phyloP scores from a whole-genome alignment of 2,797 vertebrate species.

The Schizopygopsis pylzovi region DNA sequence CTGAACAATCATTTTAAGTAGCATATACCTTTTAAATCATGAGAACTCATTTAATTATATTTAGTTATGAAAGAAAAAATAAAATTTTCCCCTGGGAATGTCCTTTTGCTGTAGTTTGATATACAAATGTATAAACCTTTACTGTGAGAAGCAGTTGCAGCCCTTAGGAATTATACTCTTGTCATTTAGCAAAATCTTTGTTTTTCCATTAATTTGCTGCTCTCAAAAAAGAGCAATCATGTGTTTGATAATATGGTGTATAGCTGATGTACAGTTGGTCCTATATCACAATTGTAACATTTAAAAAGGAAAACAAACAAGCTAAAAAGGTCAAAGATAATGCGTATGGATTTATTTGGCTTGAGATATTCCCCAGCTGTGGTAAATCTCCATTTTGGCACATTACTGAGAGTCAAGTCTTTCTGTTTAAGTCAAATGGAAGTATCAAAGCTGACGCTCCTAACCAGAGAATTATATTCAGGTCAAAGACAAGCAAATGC shows the following conservation, averaged over 20 bases:
- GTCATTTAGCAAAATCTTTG: not conserved
- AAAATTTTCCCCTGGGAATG: not conserved
- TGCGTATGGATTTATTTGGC: conserved; percentile 20
- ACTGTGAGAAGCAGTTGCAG: not conserved
- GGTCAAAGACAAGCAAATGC: conserved; percentile 26
- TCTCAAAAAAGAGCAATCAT: not conserved
- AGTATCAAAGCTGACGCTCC: conserved; percentile 24
- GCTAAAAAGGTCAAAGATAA: conserved; percentile 27
- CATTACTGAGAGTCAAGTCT: conserved; percentile 24
- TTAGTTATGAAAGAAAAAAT: not conserved
- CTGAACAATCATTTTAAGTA: not conserved
- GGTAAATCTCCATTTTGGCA: conserved; percentile 36
- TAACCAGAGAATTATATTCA: conserved; percentile 36
- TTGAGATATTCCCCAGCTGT: conserved; percentile 34
- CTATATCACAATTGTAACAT: not conserved
- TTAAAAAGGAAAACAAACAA: conserved; percentile 15
- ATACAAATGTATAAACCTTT: not conserved
- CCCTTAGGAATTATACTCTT: not conserved
- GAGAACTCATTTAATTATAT: not conserved
- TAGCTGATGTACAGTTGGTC: not conserved
- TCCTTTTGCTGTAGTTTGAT: not conserved
- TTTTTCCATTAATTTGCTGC: not conserved
- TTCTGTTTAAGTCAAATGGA: conserved; percentile 6
- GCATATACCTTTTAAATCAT: not conserved
- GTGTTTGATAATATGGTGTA: not conserved